Evolutionary conservation across 2,888 invertebrate genomes (phyloP).

Genomic region (Teinopalpus imperialis): DNA sequence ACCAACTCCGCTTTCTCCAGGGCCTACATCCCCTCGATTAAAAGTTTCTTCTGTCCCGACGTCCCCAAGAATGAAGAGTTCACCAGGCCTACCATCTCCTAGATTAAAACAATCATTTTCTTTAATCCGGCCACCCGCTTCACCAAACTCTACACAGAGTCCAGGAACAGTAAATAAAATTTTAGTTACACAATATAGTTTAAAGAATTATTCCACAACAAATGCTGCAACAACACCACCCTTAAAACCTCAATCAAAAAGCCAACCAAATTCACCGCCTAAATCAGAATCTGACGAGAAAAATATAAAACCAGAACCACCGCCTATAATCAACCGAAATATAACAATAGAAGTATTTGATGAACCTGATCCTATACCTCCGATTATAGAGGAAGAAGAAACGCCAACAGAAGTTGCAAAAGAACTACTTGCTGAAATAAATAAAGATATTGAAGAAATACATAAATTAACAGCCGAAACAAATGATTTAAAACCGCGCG

Average conservation of each 20-base stretch:
- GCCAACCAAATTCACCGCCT: constrained; percentile 75
- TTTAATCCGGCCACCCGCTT: constrained; percentile 82
- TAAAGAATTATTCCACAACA: constrained; percentile 72
- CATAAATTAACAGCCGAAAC: constrained; percentile 76
- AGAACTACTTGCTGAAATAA: constrained; percentile 68
- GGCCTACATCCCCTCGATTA: constrained; percentile 83
- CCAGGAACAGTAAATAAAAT: constrained; percentile 80
- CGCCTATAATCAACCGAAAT: constrained; percentile 52
- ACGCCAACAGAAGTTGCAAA: constrained; percentile 62
- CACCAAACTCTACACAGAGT: constrained; percentile 79
- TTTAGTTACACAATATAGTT: constrained; percentile 81
- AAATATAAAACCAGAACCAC: constrained; percentile 48
- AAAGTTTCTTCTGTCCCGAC: constrained; percentile 89
- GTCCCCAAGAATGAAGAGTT: constrained; percentile 87
- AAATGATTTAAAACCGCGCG: constrained; percentile 60
- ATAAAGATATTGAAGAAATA: constrained; percentile 76
- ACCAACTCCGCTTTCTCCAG: constrained; percentile 83
- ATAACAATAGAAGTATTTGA: constrained; percentile 64
- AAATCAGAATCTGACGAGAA: constrained; percentile 70
- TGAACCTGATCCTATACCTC: constrained; percentile 67
- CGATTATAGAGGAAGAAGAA: constrained; percentile 69
- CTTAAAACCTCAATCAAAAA: constrained; percentile 69
- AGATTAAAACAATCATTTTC: constrained; percentile 85
- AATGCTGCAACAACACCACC: constrained; percentile 47
- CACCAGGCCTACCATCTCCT: constrained; percentile 85